phyloP scores from a whole-genome alignment of 2,888 invertebrate species.

The Cataglyphis altisquamis region DNA sequence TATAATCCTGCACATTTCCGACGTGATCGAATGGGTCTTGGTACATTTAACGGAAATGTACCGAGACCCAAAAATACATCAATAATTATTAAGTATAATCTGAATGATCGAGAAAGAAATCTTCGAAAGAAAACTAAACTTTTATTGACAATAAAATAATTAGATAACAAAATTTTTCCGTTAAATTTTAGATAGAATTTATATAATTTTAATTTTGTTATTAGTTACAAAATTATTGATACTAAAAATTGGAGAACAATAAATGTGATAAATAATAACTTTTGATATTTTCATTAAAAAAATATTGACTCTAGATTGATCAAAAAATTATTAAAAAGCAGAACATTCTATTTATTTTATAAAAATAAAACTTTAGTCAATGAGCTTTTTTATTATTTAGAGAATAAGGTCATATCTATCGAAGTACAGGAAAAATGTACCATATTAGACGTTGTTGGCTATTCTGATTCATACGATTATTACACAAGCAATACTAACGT shows the following conservation, averaged over 20 bases:
- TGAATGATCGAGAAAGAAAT: background rate
- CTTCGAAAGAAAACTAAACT: background rate
- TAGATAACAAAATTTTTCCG: background rate
- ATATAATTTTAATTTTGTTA: background rate
- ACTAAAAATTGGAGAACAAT: background rate
- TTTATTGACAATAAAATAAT: background rate
- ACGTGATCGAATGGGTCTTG: background rate
- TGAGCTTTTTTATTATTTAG: background rate
- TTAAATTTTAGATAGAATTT: background rate
- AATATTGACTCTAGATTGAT: background rate
- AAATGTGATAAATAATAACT: background rate
- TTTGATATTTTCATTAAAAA: background rate
- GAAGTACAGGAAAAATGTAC: background rate
- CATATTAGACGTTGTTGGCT: conserved; percentile 36
- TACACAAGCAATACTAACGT: conserved; percentile 53
- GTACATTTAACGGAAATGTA: background rate
- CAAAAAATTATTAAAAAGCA: background rate
- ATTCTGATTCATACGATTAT: conserved; percentile 50
- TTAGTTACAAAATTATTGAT: background rate
- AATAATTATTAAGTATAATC: background rate
- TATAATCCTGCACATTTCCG: background rate
- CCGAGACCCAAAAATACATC: background rate
- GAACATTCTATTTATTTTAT: background rate
- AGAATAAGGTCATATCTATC: background rate
- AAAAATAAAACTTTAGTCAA: conserved; percentile 1